phyloP scores from a whole-genome alignment of 2,113 vertebrate genomes.

The Penelope pileata region DNA sequence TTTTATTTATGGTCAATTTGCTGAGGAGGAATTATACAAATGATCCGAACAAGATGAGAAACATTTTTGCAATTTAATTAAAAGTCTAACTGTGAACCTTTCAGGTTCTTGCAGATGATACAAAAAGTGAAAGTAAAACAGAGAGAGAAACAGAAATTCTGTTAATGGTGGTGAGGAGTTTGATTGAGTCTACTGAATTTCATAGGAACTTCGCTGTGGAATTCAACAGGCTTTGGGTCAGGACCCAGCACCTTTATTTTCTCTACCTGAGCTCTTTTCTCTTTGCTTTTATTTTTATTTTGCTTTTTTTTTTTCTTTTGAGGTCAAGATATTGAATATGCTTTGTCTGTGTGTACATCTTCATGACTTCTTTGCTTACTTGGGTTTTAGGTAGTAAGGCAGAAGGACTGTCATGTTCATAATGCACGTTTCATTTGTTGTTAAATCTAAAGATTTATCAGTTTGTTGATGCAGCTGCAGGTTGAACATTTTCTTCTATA shows the following conservation, averaged over 20 bases:
- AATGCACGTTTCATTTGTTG: conserved; percentile 37
- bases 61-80: not conserved
- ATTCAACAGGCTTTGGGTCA: not conserved
- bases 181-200: not conserved
- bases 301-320: not conserved
- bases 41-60: not conserved
- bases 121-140: not conserved
- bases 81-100: not conserved
- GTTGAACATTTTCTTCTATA: conserved; percentile 3
- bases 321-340: conserved; percentile 41
- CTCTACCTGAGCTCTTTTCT: conserved; percentile 44
- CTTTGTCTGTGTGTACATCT: conserved; percentile 60
- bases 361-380: conserved; percentile 46
- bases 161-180: not conserved
- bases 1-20: not conserved
- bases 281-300: conserved; percentile 45
- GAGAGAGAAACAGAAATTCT: not conserved
- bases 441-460: conserved; percentile 29
- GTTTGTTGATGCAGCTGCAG: not conserved
- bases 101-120: not conserved
- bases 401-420: conserved; percentile 19
- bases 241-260: not conserved
- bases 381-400: not conserved
- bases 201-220: not conserved
- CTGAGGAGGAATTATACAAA: not conserved